Percentiles rank a stretch among this genome's conserved stretches.
phyloP scores from a whole-genome alignment of 2,888 invertebrate genomes.

The Cheilosia vulpina region DNA sequence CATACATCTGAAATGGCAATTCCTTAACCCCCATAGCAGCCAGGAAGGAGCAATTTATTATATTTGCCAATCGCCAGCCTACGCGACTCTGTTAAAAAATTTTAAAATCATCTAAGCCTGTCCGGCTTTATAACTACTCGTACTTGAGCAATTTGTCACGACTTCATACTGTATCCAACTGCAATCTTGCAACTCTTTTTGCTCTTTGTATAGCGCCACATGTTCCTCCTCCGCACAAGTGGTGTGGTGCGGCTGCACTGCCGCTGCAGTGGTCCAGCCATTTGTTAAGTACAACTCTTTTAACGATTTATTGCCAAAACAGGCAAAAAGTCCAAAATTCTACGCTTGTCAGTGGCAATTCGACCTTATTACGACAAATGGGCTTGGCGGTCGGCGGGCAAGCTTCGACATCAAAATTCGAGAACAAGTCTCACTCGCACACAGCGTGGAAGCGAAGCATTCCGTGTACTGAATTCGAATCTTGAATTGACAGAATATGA shows the following conservation, averaged over 20 bases:
- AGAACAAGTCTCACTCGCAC: constrained; percentile 43
- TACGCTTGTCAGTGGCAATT: constrained; percentile 50
- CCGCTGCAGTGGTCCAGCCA: constrained; percentile 22
- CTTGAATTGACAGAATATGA: constrained; percentile 64
- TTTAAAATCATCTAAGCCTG: neutral
- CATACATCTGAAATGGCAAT: too few relatives aligned
- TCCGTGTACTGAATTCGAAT: constrained; percentile 46
- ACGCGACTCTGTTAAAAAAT: neutral
- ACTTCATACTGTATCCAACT: constrained; percentile 3
- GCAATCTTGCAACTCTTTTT: constrained; percentile 34
- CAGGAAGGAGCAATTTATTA: neutral
- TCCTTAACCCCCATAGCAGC: neutral
- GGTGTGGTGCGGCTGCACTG: neutral
- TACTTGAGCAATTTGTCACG: constrained; percentile 34
- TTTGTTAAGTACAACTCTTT: constrained; percentile 48
- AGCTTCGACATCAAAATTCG: constrained; percentile 59
- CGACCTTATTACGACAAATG: constrained; percentile 73
- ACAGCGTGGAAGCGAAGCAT: constrained; percentile 19
- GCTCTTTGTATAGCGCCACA: constrained; percentile 53
- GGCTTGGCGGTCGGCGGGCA: constrained; percentile 63
- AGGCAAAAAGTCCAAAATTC: constrained; percentile 21
- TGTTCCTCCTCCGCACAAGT: constrained; percentile 54
- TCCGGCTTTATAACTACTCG: neutral
- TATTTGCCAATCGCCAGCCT: neutral
- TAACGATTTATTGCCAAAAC: constrained; percentile 38